Evolutionary conservation across 2,113 vertebrate species (phyloP).

Genomic region (Struthidea cinerea): DNA sequence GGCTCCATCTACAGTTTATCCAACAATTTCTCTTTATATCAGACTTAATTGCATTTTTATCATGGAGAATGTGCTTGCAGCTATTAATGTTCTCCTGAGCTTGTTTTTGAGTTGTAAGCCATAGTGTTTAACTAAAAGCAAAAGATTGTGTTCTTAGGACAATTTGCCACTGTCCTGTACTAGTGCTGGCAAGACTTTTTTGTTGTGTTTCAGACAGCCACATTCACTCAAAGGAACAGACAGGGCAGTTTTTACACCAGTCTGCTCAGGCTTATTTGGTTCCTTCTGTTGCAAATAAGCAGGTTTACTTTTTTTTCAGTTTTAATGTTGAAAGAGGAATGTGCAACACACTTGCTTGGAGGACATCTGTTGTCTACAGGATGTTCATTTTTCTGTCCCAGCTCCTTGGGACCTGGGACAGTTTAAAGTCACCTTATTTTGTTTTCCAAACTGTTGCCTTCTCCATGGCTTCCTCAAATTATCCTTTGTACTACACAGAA

Average conservation of each 20-base stretch:
- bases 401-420: not conserved
- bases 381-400: not conserved
- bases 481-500: not conserved
- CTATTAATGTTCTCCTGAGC: not conserved
- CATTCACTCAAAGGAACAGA: not conserved
- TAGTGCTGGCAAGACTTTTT: not conserved
- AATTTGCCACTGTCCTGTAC: not conserved
- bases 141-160: not conserved
- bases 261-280: not conserved
- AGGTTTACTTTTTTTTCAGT: not conserved
- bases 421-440: not conserved
- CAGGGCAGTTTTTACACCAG: not conserved
- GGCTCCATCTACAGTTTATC: not conserved
- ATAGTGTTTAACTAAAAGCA: not conserved
- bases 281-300: not conserved
- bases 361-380: not conserved
- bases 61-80: not conserved
- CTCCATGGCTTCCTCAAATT: not conserved
- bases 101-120: not conserved
- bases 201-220: rapidly evolving
- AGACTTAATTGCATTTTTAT: not conserved
- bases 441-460: not conserved
- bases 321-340: not conserved
- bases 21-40: not conserved
- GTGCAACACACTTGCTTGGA: not conserved